Evolutionary conservation across 2,797 vertebrate species (phyloP).

Genomic region (Rousettus madagascariensis): DNA sequence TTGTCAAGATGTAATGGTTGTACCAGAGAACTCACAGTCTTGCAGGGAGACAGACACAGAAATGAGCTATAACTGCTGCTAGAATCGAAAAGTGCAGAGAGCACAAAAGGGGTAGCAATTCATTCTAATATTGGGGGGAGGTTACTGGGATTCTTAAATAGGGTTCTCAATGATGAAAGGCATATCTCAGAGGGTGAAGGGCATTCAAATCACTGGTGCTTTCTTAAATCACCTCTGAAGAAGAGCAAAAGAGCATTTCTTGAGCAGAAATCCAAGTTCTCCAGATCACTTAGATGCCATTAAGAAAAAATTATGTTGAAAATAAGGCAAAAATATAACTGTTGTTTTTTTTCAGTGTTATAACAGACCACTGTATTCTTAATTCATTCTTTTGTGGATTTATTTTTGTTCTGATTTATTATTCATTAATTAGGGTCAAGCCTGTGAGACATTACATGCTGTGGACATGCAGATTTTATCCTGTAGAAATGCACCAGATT

Average conservation of each 20-base stretch:
- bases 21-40: neutral
- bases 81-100: neutral
- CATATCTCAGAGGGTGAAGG: neutral
- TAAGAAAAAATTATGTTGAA: neutral
- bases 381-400: neutral
- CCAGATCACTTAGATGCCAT: neutral
- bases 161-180: neutral
- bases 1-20: neutral
- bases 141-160: neutral
- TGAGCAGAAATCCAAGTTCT: neutral
- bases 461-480: neutral
- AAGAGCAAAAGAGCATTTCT: neutral
- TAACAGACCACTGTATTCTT: neutral
- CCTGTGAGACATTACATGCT: neutral
- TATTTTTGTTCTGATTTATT: neutral
- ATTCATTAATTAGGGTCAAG: neutral
- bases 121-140: neutral
- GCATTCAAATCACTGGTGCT: neutral
- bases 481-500: neutral
- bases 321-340: neutral
- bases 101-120: neutral
- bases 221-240: neutral
- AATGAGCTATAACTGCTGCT: neutral
- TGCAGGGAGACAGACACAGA: neutral
- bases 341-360: neutral